phyloP scores from a whole-genome alignment of 2,113 vertebrate genomes.

The Rhinolophus ferrumequinum region DNA sequence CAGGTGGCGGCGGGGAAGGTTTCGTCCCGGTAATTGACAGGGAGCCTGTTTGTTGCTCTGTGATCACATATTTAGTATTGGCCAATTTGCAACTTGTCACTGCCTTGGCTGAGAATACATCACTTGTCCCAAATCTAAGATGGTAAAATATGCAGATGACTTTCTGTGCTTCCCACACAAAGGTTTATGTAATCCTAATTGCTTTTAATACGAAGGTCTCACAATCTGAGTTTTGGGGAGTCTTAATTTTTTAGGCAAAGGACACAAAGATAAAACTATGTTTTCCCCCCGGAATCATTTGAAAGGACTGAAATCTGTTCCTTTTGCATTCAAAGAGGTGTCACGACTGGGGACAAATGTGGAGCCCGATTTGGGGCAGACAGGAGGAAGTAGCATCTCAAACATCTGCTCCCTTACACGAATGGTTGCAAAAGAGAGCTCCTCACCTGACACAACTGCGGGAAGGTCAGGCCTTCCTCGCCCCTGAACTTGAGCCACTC shows the following conservation, averaged over 20 bases:
- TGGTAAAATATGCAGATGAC: conserved; percentile 50
- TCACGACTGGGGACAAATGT: neutral
- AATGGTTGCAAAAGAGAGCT: neutral
- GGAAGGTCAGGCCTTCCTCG: neutral
- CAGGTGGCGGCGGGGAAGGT: conserved; percentile 40
- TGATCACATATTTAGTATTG: conserved; percentile 41
- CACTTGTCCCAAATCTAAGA: conserved; percentile 39
- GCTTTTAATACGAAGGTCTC: conserved; percentile 22
- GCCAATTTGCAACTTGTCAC: conserved; percentile 55
- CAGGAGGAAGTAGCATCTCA: neutral
- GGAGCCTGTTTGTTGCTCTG: conserved; percentile 55
- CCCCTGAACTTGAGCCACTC: conserved; percentile 28
- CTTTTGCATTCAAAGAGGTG: neutral
- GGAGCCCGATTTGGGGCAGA: neutral
- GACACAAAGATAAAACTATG: neutral
- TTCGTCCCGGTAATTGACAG: conserved; percentile 20
- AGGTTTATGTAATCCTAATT: conserved; percentile 9
- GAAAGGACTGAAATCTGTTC: neutral
- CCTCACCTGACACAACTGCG: neutral
- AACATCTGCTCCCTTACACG: neutral
- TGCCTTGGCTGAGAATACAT: conserved; percentile 58
- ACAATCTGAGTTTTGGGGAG: neutral
- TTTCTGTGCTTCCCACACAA: conserved; percentile 26
- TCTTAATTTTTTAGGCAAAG: neutral
- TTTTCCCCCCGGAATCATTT: neutral